Evolutionary conservation across 2,888 invertebrate species (phyloP), one percentile per base, ranked within the genome.

Genomic region (Pseudococcus jackbeardsleyi): DNA sequence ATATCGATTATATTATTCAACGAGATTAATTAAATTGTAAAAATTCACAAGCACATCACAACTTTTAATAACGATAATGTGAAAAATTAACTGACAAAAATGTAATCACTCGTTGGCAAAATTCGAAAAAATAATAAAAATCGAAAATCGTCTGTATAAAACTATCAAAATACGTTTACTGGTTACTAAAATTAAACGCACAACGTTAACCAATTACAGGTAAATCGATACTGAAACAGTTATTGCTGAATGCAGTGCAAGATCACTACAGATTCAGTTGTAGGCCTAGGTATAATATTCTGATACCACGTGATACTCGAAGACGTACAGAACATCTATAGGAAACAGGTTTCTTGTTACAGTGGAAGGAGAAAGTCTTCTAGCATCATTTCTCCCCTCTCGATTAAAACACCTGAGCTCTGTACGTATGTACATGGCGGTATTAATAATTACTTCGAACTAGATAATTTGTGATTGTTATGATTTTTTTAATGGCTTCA

Each of bases 341-440:
- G 33, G 33, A 59, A 85, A 85, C 85, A 85, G 85, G 85, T 85
- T 85, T 85, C 26, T 26, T 19, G 59, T 85, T 59, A 3, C 15
- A 12, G 85, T 54, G 59, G 85, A 85, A 85, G 85, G 85, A 85
- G 85, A 85, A 85, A 85, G 85, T 59, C 19, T 85, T 54, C 15
- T 39, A 17, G 39, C 84, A 50, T 84, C 50, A 50, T 84, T 42
- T 39, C 85, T 26, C 72, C 85, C 85, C 48, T 59, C 39, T 85
- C 19, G n/a, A 54, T 54, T 19, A 59, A 85, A 85, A 59, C 85
- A 85, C 85, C 85, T 59, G 59, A 85, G 64, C 15, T 72, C 17
- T 72, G 15, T 72, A 72, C 17, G 1, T 33, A 39, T 19, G 7
- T 33, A 26, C 7, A 17, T 6, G 33, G 7, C 33, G 72, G 72